phyloP scores from a whole-genome alignment of 2,888 invertebrate species.

The Celastrina argiolus region DNA sequence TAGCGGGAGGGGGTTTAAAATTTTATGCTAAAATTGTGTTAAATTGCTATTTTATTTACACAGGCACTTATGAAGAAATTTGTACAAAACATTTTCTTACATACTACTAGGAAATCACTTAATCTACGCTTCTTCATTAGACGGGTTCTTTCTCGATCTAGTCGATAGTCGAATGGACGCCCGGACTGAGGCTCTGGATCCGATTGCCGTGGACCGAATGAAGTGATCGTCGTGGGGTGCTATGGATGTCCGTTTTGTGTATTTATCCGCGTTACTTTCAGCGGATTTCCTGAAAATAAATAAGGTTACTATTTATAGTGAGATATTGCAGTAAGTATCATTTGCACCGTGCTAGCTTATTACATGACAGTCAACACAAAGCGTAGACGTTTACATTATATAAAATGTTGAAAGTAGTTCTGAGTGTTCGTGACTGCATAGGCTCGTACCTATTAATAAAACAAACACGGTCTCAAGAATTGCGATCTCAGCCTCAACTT shows the following conservation, averaged over 20 bases:
- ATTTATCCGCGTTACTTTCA: conserved; percentile 48
- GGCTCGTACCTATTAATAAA: too few species aligned
- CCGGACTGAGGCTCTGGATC: conserved; percentile 57
- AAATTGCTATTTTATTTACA: conserved; percentile 7
- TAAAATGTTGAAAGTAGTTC: too few species aligned
- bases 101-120: neutral
- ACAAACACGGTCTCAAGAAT: too few species aligned
- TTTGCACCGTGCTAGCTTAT: too few species aligned
- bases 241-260: conserved; percentile 41
- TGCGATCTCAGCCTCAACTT: too few species aligned
- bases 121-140: neutral
- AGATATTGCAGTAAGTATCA: too few species aligned
- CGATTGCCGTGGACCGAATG: conserved; percentile 52
- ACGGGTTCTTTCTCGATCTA: conserved; percentile 37
- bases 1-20: too few species aligned
- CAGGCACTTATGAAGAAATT: conserved; percentile 19
- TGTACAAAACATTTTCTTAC: conserved; percentile 16
- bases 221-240: conserved; percentile 45
- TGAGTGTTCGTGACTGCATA: neutral
- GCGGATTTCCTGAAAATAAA: conserved; percentile 43
- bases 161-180: conserved; percentile 60
- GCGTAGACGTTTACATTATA: too few species aligned
- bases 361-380: too few species aligned
- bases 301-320: too few species aligned
- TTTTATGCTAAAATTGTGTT: too few species aligned